Base-by-base conservation (phyloP, 2,113 vertebrate genomes). In the Antechinus stuartii region DNA sequence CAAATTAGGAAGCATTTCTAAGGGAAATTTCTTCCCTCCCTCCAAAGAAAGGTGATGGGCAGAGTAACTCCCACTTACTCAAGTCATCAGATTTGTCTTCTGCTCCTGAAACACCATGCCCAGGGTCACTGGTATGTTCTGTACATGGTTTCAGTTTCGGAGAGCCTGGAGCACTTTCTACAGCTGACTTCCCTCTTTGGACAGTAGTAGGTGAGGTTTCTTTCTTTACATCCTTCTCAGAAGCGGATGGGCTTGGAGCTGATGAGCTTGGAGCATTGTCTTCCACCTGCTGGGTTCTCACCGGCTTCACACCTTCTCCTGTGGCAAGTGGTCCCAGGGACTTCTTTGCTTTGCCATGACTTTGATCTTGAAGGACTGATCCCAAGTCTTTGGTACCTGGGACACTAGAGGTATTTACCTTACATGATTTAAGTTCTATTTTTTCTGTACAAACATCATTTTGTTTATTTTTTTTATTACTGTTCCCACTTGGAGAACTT, bases 291-390 rank as follows among this genome's bases (percentile, higher is more conserved):
- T 98, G 98, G 91, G 96, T 90, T 97, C 98, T 98, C 94, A 93
- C 42, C 90, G 97, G 98, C 93, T 98, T 98, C 90, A 97, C 94
- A 91, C 96, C 98, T 98, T 99, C 98, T 97, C 92, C 0, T 50
- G 61, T 91, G 30, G 92, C 89, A 0, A 98, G 97, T 95, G 97
- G 97, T 96, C 97, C 97, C 92, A 97, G 98, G 96, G 96, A 95
- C 96, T 98, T 99, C 98, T 99, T 99, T 91, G 98, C 84, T 98
- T 99, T 99, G 90, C 98, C 98, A 94, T 98, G 98, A 98, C 98
- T 99, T 95, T 98, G 98, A 96, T 99, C 99, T 97, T 98, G 99
- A 94, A 98, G 52, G 0, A 95, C 97, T 91, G 98, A 98, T 0
- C 98, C 97, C 56, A 22, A 61, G 76, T 98, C 98, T 98, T 98